Base-by-base conservation (phyloP, 2,888 invertebrate species). In the Adineta ricciae region DNA sequence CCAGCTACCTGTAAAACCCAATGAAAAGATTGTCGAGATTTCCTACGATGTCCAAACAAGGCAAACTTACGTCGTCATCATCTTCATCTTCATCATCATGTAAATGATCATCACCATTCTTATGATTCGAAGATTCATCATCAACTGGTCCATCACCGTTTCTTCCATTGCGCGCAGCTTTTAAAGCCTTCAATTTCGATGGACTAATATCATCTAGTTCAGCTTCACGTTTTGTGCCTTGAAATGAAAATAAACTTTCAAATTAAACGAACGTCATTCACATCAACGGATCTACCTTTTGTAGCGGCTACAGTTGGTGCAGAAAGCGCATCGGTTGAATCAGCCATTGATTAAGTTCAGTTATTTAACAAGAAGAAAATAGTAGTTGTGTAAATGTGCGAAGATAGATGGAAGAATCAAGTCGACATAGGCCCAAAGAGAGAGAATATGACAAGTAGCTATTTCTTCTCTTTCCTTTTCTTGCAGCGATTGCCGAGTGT, bases 221-320 rank as follows among this genome's bases (percentile, higher is more conserved):
- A 41, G 78, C 78, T 78, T 78, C 78, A n/a, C 78, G 78, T 41
- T 78, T 78, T 78, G 78, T 78, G 38, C 73, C 73, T 78, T 38
- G 16, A 41, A 78, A 64, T 11, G 11, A 32, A 64, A 3, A 9
- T 16, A 27, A 27, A 24, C 16, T 14, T n/a, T 1, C 27, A 64
- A 32, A 64, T 1, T 32, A 8, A 4, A 27, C 3, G 24, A 41
- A n/a, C 19, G n/a, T n/a, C n/a, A n/a, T n/a, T n/a, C n/a, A n/a
- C 9, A 19, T 11, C 9, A 41, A 41, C 8, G 16, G 27, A 27
- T 32, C 2, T 78, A 78, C 78, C 78, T 41, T 78, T 78, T 4
- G 41, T 64, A 36, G 27, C 32, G 7, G 32, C 32, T 14, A 36
- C 24, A 1, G 38, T 78, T 4, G 78, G 41, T n/a, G 78, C 9